Evolutionary conservation across 2,888 invertebrate genomes (phyloP).

Genomic region (Carcina quercana): DNA sequence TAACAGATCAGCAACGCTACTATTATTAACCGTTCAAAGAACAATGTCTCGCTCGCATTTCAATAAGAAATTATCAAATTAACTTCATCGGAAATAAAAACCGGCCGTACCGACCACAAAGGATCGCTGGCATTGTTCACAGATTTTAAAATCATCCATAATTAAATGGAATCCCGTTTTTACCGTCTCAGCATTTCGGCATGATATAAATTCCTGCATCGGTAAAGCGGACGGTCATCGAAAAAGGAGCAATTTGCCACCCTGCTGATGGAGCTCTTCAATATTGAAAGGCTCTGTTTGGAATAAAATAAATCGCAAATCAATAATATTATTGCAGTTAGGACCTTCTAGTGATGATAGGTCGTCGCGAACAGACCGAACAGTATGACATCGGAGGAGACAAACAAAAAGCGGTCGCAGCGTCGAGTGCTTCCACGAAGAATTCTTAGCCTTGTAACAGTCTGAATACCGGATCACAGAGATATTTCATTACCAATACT

Average conservation of each 20-base stretch:
- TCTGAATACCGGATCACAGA: too few relatives aligned
- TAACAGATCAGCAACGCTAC: constrained; percentile 7
- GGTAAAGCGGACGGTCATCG: constrained; percentile 32
- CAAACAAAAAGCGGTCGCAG: constrained; percentile 49
- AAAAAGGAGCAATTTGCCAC: constrained; percentile 64
- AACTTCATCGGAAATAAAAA: constrained; percentile 56
- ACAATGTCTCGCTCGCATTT: constrained; percentile 31
- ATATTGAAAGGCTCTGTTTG: constrained; percentile 40
- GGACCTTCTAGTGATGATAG: constrained; percentile 33
- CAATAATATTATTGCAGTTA: constrained; percentile 46
- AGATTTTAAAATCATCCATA: constrained; percentile 72
- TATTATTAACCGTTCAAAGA: constrained; percentile 28
- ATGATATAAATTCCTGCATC: constrained; percentile 64
- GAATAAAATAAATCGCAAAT: constrained; percentile 34
- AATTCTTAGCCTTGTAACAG: too few relatives aligned
- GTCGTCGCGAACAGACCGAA: too few relatives aligned
- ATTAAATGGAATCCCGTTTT: constrained; percentile 71
- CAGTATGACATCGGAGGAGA: constrained; percentile 42
- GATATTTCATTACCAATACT: too few relatives aligned
- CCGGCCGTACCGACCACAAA: constrained; percentile 41
- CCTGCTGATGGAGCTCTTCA: constrained; percentile 41
- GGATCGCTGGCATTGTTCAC: constrained; percentile 70
- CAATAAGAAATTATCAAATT: constrained; percentile 71
- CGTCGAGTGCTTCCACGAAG: constrained; percentile 55
- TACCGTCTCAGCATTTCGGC: constrained; percentile 46